Evolutionary conservation across 2,113 vertebrate genomes (phyloP), one percentile per base, ranked within the genome.

Genomic region (Mola mola): DNA sequence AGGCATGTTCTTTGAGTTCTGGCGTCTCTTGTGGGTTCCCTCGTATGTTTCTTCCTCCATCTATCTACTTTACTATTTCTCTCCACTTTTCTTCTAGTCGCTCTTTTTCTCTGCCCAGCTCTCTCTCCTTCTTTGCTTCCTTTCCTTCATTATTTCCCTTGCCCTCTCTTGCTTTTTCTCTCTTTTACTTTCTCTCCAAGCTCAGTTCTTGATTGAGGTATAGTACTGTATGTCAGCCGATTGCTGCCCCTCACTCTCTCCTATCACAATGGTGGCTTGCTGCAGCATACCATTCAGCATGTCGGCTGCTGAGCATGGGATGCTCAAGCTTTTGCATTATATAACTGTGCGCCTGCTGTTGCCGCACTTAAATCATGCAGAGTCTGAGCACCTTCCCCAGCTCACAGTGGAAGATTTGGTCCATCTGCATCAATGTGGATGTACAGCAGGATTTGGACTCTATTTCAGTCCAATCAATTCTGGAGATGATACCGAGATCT

Each of bases 1-100:
- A 82, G 83, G 87, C 75, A 85, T 89, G 69, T 74, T 90, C 78
- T 85, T 91, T 91, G 91, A 92, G 90, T 92, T 91, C 91, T 92
- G 90, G 87, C 83, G 91, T 91, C 87, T 91, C 77, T 70, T 86
- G 82, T 87, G 76, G 85, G 83, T 87, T 89, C 80, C 84, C 77
- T 78, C 79, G 42, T 88, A 68, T 82, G 66, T 87, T 62, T 79
- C 72, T 85, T 44, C 75, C 24, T 75, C 77, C 44, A 33, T 76
- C 72, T 71, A 25, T 65, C 53, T 57, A 59, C 66, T 51, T 36
- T 43, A 65, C 66, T 42, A 0, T 61, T 63, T 63, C 34, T 61
- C 53, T 75, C 56, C 34, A 21, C 61, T 46, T 74, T 41, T 46
- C 29, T 20, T 46, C 40, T 56, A 4, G 43, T 61, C 16, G 57